A percentile compares a stretch with the other conserved stretches of the same genome.
phyloP scores from a whole-genome alignment of 2,888 invertebrate genomes.

The Tetropium fuscum region DNA sequence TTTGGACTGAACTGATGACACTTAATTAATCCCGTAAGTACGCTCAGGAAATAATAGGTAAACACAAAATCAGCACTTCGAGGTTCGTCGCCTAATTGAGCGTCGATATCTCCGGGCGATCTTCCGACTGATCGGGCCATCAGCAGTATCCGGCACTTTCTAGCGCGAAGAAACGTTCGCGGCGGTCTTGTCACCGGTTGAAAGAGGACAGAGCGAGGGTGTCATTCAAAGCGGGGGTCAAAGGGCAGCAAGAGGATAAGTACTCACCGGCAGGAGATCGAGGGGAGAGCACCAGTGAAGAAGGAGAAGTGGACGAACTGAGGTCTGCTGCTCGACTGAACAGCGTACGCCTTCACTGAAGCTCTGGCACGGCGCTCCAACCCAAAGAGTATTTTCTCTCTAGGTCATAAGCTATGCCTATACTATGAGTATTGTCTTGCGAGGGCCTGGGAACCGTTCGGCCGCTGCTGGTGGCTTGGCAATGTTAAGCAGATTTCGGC shows the following conservation, averaged over 20 bases:
- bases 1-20: not conserved
- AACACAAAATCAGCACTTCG: not conserved
- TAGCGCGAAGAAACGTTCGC: slow-evolving; percentile 37
- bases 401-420: slow-evolving; percentile 59
- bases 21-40: slow-evolving; percentile 3
- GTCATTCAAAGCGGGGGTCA: slow-evolving; percentile 47
- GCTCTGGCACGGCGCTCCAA: slow-evolving; percentile 56
- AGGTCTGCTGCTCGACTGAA: slow-evolving; percentile 60
- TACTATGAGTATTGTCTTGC: slow-evolving; percentile 57
- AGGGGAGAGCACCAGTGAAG: slow-evolving; percentile 46
- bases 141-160: slow-evolving; percentile 43
- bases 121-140: slow-evolving; percentile 30
- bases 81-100: slow-evolving; percentile 34
- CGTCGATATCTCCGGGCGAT: slow-evolving; percentile 49
- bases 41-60: not conserved
- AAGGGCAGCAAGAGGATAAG: slow-evolving; percentile 41
- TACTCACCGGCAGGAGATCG: slow-evolving; percentile 52
- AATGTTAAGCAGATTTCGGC: too few species aligned
- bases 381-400: slow-evolving; percentile 58
- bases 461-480: too few species aligned
- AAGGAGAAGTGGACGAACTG: slow-evolving; percentile 59
- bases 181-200: slow-evolving; percentile 36
- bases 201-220: slow-evolving; percentile 40
- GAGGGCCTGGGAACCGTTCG: slow-evolving; percentile 40
- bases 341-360: slow-evolving; percentile 56